Evolutionary conservation across 2,888 invertebrate species (phyloP).

Genomic region (Marasmarcha lunaedactyla): DNA sequence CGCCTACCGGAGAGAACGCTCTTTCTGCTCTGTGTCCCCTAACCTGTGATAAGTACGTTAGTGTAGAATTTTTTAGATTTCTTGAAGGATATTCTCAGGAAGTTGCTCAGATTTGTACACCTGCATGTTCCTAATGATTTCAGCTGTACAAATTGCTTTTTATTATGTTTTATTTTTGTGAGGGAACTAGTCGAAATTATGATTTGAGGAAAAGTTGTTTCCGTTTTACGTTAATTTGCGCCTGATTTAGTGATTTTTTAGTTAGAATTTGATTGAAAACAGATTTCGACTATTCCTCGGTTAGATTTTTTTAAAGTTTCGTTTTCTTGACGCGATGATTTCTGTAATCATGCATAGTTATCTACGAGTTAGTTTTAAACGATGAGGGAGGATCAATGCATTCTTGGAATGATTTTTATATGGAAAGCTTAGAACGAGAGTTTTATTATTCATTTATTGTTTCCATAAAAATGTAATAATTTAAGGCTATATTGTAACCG

Average conservation of each 20-base stretch:
- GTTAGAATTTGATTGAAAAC: slow-evolving; percentile 19
- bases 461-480: slow-evolving; percentile 43
- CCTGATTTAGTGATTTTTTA: slow-evolving; percentile 38
- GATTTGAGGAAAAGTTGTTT: slow-evolving; percentile 23
- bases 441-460: slow-evolving; percentile 70
- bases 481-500: slow-evolving; percentile 19
- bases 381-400: slow-evolving; percentile 16
- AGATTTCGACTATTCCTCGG: slow-evolving; percentile 33
- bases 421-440: slow-evolving; percentile 23
- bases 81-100: slow-evolving; percentile 48
- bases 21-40: slow-evolving; percentile 68
- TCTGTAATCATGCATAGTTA: slow-evolving; percentile 6
- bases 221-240: slow-evolving; percentile 36
- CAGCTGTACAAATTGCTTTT: slow-evolving; percentile 49
- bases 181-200: slow-evolving; percentile 51
- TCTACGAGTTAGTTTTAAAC: slow-evolving; percentile 12
- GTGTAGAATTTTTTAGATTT: slow-evolving; percentile 54
- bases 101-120: slow-evolving; percentile 55
- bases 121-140: slow-evolving; percentile 61
- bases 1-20: slow-evolving; percentile 61
- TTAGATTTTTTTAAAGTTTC: slow-evolving; percentile 9
- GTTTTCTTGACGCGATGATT: slow-evolving; percentile 2
- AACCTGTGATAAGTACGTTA: slow-evolving; percentile 71
- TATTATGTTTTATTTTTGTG: slow-evolving; percentile 25
- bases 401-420: slow-evolving; percentile 33